phyloP scores from a whole-genome alignment of 2,888 invertebrate genomes.

The Diarsia rubi region DNA sequence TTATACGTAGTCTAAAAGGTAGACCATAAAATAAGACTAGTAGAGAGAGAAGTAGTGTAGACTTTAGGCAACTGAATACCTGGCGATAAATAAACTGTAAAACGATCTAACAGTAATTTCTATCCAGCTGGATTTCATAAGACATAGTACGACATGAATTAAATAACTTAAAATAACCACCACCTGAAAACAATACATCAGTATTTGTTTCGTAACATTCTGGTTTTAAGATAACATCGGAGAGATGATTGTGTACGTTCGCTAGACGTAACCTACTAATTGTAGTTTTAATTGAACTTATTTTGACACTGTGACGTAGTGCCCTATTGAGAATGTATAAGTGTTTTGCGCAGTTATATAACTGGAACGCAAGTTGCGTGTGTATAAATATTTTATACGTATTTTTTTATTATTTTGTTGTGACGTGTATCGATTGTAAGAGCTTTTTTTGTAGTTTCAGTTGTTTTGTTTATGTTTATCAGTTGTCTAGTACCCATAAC shows the following conservation, averaged over 20 bases:
- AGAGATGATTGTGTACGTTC: constrained; percentile 23
- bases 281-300: constrained; percentile 39
- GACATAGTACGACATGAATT: background rate
- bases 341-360: constrained; percentile 53
- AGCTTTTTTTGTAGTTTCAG: too few species aligned
- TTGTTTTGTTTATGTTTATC: too few species aligned
- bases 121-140: background rate
- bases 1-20: too few species aligned
- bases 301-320: constrained; percentile 22
- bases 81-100: background rate
- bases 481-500: too few species aligned
- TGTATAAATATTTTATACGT: constrained; percentile 4
- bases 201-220: constrained; percentile 28
- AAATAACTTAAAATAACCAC: background rate
- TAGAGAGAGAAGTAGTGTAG: too few species aligned
- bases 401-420: background rate
- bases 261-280: constrained; percentile 38
- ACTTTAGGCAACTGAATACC: too few species aligned
- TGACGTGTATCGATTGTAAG: background rate
- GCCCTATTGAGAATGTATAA: constrained; percentile 36
- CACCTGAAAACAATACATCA: background rate
- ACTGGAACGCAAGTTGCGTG: constrained; percentile 51
- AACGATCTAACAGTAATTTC: background rate
- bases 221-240: constrained; percentile 24
- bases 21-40: too few species aligned